Conservation (phyloP, 2,888 invertebrate genomes). For the Pyrocoelia pectoralis region DNA sequence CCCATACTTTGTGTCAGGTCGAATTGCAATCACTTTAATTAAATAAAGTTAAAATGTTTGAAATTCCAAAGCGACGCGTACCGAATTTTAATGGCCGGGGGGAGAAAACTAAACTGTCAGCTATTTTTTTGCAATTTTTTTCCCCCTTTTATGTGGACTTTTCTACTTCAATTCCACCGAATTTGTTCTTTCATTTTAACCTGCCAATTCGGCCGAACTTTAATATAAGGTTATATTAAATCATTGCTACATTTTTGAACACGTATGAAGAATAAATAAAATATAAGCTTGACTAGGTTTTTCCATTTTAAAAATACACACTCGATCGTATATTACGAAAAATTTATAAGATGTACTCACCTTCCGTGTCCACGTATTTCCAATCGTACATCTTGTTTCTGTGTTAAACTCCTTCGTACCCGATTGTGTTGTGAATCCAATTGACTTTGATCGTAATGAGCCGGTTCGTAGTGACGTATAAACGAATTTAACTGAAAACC, state of each 20-base stretch:
- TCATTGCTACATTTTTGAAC: slow-evolving; percentile 29
- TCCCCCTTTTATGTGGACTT: neutral
- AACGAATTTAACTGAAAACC: slow-evolving; percentile 75
- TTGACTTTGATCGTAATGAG: slow-evolving; percentile 71
- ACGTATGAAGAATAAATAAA: slow-evolving; percentile 32
- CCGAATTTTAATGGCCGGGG: slow-evolving; percentile 9
- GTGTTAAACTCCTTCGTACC: slow-evolving; percentile 57
- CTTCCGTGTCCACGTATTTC: slow-evolving; percentile 73
- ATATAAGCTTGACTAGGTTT: slow-evolving; percentile 20
- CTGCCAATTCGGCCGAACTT: slow-evolving; percentile 18
- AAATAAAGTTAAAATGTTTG: slow-evolving; percentile 15
- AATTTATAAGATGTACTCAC: slow-evolving; percentile 56
- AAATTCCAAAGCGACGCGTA: slow-evolving; percentile 13
- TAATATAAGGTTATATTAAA: slow-evolving; percentile 27
- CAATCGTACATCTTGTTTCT: slow-evolving; percentile 63
- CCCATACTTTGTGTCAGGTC: neutral
- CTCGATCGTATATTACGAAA: neutral
- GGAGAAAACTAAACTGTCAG: slow-evolving; percentile 12
- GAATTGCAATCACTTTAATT: slow-evolving; percentile 17
- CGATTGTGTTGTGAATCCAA: slow-evolving; percentile 61
- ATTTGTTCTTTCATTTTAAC: slow-evolving; percentile 16
- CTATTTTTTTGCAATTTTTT: slow-evolving; percentile 1
- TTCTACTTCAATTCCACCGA: neutral
- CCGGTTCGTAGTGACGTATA: slow-evolving; percentile 83
- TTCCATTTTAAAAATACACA: neutral